Evolutionary conservation across 2,113 vertebrate genomes (phyloP).

Genomic region (Chlamydotis undulata): DNA sequence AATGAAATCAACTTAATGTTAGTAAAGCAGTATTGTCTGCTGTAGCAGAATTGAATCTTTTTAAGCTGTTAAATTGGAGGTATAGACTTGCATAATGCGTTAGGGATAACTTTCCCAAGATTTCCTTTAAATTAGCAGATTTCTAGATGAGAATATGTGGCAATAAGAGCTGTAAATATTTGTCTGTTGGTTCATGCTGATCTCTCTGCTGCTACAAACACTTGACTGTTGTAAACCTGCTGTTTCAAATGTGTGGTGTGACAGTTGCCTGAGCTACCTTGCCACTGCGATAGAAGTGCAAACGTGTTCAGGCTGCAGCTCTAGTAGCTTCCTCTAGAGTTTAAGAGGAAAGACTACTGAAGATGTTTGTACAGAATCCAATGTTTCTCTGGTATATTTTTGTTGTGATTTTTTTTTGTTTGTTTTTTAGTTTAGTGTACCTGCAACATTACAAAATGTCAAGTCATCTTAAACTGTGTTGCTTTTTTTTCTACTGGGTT

Average conservation of each 20-base stretch:
- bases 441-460: background rate
- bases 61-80: background rate
- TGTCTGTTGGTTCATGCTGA: background rate
- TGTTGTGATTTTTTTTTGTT: too few relatives aligned
- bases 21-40: background rate
- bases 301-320: background rate
- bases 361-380: background rate
- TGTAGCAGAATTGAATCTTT: background rate
- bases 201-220: background rate
- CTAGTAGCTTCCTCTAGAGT: background rate
- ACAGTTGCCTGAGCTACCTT: background rate
- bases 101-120: background rate
- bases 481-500: background rate
- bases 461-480: background rate
- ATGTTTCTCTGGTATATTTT: background rate
- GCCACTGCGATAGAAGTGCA: background rate
- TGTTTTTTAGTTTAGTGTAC: background rate
- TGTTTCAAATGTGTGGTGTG: background rate
- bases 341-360: background rate
- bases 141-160: background rate
- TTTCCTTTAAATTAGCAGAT: background rate
- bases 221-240: background rate
- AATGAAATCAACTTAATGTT: background rate
- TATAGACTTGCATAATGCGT: background rate
- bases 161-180: background rate